These are phyloP conservation scores for Slavum lentiscoides DNA, from an alignment of 2,888 invertebrate species.

Conservation along the genomic window DNA sequence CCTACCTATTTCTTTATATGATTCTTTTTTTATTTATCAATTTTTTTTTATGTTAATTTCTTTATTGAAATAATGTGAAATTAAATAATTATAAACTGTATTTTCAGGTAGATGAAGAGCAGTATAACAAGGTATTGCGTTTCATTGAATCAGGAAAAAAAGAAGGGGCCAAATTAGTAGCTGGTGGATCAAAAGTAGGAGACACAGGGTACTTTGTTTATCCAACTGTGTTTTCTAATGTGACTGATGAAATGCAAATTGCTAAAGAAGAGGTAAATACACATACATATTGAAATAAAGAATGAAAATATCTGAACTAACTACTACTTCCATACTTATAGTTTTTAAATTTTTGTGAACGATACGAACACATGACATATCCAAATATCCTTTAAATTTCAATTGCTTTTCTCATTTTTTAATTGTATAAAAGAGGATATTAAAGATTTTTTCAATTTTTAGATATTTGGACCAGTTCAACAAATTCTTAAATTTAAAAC, in stretches of 20 bases:
- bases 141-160: conserved; percentile 79
- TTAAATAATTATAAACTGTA: neutral
- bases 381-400: too few relatives aligned
- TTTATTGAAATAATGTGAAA: neutral
- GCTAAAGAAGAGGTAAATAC: conserved; percentile 74
- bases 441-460: neutral
- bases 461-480: conserved; percentile 97
- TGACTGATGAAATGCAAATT: conserved; percentile 81
- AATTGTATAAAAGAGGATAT: neutral
- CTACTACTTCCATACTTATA: too few relatives aligned
- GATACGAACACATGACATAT: too few relatives aligned
- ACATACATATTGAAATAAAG: neutral
- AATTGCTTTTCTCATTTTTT: too few relatives aligned
- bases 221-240: conserved; percentile 87
- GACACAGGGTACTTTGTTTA: conserved; percentile 80
- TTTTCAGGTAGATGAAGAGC: conserved; percentile 74
- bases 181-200: conserved; percentile 73
- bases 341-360: too few relatives aligned
- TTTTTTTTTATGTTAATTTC: too few relatives aligned
- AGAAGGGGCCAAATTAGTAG: conserved; percentile 82
- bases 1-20: too few relatives aligned
- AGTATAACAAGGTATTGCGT: conserved; percentile 78
- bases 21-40: too few relatives aligned
- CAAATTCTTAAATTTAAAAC: conserved; percentile 86
- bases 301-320: too few relatives aligned